Evolutionary conservation across 2,113 vertebrate genomes (phyloP).

Genomic region (Gyps fulvus): DNA sequence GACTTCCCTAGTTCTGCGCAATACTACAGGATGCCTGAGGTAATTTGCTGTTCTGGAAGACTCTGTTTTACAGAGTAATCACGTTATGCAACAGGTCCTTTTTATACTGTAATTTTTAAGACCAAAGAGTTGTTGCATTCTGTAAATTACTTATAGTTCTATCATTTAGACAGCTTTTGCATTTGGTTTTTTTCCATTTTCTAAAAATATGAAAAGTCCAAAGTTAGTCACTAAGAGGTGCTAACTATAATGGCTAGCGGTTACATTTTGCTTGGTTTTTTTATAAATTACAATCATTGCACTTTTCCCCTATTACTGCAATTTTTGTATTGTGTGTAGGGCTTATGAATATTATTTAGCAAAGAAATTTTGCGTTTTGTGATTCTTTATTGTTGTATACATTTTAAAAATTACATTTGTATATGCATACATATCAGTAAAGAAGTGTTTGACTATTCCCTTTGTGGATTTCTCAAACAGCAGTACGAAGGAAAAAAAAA

Average conservation of each 20-base stretch:
- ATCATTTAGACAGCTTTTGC: background rate
- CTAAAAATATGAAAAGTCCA: background rate
- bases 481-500: background rate
- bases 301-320: background rate
- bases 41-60: slow-evolving; percentile 48
- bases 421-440: no score
- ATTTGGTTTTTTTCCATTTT: background rate
- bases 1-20: slow-evolving; percentile 92
- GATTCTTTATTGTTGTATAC: background rate
- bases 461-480: background rate
- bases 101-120: background rate
- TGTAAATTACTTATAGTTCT: background rate
- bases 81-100: background rate
- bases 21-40: slow-evolving; percentile 95
- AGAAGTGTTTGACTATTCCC: background rate
- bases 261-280: background rate
- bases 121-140: background rate
- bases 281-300: background rate
- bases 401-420: background rate
- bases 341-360: background rate
- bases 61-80: background rate
- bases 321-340: background rate
- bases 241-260: background rate
- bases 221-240: background rate
- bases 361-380: background rate